Percentiles rank a stretch among this genome's conserved stretches.
These are phyloP conservation scores for Meriones psammophilus DNA, from an alignment of 2,797 vertebrate genomes.

Conservation along the genomic window DNA sequence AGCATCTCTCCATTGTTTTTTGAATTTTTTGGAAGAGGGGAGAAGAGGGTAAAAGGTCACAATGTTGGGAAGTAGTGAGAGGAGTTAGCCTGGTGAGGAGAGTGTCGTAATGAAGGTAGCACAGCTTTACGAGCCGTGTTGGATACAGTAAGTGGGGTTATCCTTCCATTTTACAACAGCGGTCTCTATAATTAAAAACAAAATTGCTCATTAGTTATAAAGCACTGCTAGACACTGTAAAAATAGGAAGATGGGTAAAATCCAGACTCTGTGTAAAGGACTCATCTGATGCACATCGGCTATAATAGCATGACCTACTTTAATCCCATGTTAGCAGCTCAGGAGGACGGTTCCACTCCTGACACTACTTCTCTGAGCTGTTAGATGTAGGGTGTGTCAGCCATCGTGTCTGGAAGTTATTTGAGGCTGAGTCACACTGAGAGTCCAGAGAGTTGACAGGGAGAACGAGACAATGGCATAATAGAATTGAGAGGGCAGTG, in stretches of 20 bases:
- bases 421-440: conserved; percentile 62
- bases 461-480: conserved; percentile 40
- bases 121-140: fast-evolving
- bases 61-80: background rate
- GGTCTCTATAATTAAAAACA: conserved; percentile 7
- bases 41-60: background rate
- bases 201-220: background rate
- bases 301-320: background rate
- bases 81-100: background rate
- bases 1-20: background rate
- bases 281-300: background rate
- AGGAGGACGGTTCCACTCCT: background rate
- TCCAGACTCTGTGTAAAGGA: background rate
- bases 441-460: conserved; percentile 13
- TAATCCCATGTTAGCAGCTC: background rate
- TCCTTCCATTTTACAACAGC: background rate
- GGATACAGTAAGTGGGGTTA: background rate
- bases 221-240: background rate
- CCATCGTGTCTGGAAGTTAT: background rate
- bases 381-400: conserved; percentile 10
- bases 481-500: background rate
- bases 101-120: background rate
- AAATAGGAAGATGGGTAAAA: background rate
- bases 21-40: background rate
- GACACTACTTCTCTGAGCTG: background rate